Percentiles rank a stretch among this genome's conserved stretches.
phyloP scores from a whole-genome alignment of 2,797 vertebrate species.

The Urosaurus nigricauda region DNA sequence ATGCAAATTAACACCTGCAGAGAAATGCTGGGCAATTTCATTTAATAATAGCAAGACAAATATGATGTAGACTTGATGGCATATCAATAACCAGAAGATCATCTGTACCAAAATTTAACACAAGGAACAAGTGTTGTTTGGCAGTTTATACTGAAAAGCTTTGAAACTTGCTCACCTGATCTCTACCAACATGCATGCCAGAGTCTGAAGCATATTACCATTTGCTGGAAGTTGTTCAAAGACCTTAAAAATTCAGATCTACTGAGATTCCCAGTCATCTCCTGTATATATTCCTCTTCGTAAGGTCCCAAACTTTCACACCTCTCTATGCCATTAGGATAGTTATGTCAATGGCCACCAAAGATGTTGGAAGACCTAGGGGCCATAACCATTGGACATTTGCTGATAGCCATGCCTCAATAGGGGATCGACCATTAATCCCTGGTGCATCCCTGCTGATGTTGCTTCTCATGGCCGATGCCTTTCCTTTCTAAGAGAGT shows the following conservation, averaged over 20 bases:
- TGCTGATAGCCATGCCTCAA: too few relatives aligned
- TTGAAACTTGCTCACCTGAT: not conserved
- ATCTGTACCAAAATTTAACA: not conserved
- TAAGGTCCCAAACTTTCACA: not conserved
- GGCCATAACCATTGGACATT: not conserved
- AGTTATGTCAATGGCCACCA: not conserved
- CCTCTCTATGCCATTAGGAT: not conserved
- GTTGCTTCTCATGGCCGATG: not conserved
- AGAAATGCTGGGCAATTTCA: constrained; percentile 55
- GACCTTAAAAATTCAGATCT: not conserved
- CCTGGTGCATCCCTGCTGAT: not conserved
- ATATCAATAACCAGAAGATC: constrained; percentile 6
- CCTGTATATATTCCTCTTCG: not conserved
- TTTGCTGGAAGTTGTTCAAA: not conserved
- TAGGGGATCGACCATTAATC: too few relatives aligned
- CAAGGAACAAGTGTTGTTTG: not conserved
- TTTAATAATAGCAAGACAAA: constrained; percentile 53
- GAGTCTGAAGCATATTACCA: not conserved
- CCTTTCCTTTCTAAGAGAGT: too few relatives aligned
- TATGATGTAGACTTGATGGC: constrained; percentile 41
- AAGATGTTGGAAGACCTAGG: not conserved
- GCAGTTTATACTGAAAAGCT: not conserved
- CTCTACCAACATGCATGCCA: not conserved
- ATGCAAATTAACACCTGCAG: constrained; percentile 68
- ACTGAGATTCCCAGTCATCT: not conserved